These are phyloP conservation scores for Cirrhinus mrigala DNA, from an alignment of 2,797 vertebrate species.

Conservation along the genomic window DNA sequence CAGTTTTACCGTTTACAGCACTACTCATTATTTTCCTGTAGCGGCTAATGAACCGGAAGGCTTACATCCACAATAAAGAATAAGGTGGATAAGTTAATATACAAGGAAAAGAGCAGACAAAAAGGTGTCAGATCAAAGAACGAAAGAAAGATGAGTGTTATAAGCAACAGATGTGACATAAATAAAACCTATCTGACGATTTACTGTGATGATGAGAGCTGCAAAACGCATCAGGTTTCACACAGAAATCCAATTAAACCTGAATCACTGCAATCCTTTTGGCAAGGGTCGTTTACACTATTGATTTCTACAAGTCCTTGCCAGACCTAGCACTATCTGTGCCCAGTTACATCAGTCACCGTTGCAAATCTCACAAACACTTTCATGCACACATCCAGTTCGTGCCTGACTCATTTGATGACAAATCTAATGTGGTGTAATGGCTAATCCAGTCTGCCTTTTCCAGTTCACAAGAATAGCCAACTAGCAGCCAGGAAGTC, in stretches of 20 bases:
- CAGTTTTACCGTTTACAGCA: too few relatives aligned
- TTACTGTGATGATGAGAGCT: constrained; percentile 11
- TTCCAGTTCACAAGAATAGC: constrained; percentile 44
- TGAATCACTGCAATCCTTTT: constrained; percentile 54
- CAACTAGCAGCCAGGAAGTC: constrained; percentile 31
- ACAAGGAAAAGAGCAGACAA: neutral
- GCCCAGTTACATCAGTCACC: constrained; percentile 34
- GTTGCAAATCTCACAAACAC: constrained; percentile 32
- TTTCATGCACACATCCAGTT: constrained; percentile 31
- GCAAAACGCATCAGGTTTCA: constrained; percentile 48
- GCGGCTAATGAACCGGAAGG: too few relatives aligned
- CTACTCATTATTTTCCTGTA: too few relatives aligned
- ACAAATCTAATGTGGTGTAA: constrained; percentile 50
- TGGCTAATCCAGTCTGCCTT: constrained; percentile 46
- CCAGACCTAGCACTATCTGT: constrained; percentile 26
- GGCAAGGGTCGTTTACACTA: constrained; percentile 52
- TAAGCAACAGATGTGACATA: neutral
- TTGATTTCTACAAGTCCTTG: constrained; percentile 43
- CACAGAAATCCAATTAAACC: constrained; percentile 61
- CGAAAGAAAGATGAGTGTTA: neutral
- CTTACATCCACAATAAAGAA: too few relatives aligned
- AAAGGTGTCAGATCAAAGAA: neutral
- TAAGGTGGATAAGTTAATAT: neutral
- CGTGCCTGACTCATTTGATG: constrained; percentile 43
- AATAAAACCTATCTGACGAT: constrained; percentile 28